Evolutionary conservation across 2,888 invertebrate species (phyloP), one percentile per base, ranked within the genome.

Genomic region (Sesia apiformis): DNA sequence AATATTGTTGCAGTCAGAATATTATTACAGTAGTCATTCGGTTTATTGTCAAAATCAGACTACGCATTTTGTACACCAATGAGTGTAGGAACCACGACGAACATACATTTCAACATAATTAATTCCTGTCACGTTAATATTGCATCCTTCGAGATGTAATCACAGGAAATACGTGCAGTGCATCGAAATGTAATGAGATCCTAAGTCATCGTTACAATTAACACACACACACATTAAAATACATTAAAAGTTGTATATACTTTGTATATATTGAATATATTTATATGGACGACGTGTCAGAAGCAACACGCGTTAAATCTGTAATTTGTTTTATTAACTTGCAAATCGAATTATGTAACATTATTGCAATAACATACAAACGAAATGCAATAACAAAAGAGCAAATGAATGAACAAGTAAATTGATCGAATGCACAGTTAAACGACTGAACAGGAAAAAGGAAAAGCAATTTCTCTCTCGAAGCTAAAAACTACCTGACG

Each of bases 61-160:
- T 2, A 23, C 23, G 23, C 1, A 23, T 23, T 23, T 23, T 23
- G 23, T 23, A 23, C 23, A 23, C 23, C 23, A 23, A 23, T 23
- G 23, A 23, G 23, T 23, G 23, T 23, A 23, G 23, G 23, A 23
- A 23, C 23, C 23, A 23, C 23, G 23, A 23, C 23, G 23, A 23
- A 23, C 23, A 23, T 23, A 23, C 23, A 23, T 23, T 23, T 23
- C 23, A 23, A 23, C 2, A 23, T 23, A 23, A 23, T 23, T 23
- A 23, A 23, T 23, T 66, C 76, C 8, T 3, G 38, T 41, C 76
- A 75, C 72, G 73, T 65, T n/a, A 57, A 57, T 65, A 63, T 62
- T 62, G 67, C 69, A 74, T 75, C 72, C 71, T 75, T 64, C 61
- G 63, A 69, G 72, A 75, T 76, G 70, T 66, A 67, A 72, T 74